phyloP scores from a whole-genome alignment of 2,888 invertebrate genomes.

The Brachynemurus nebulosus region DNA sequence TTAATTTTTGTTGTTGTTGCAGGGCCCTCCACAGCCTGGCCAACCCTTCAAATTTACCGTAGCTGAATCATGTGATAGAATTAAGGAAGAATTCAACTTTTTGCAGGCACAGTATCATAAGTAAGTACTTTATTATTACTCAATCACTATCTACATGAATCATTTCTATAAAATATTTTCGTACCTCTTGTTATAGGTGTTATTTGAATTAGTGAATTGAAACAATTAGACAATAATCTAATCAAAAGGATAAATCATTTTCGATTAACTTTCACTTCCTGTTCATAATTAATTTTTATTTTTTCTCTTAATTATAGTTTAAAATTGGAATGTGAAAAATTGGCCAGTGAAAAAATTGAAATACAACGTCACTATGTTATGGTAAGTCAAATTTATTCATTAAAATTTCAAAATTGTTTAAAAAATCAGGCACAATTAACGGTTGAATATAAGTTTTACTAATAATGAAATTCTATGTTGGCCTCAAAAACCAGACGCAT shows the following conservation, averaged over 20 bases:
- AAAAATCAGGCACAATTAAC: too few species aligned
- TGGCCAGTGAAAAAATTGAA: slow-evolving; percentile 95
- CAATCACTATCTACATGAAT: too few species aligned
- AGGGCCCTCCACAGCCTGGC: slow-evolving; percentile 78
- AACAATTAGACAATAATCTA: too few species aligned
- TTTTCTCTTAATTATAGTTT: slow-evolving; percentile 59
- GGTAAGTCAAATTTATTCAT: slow-evolving; percentile 60
- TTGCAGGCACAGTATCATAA: slow-evolving; percentile 92
- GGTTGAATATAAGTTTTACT: too few species aligned
- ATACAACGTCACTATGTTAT: slow-evolving; percentile 99
- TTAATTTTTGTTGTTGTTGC: slow-evolving; percentile 26
- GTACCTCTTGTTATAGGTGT: too few species aligned
- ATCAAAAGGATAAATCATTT: too few species aligned
- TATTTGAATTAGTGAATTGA: too few species aligned
- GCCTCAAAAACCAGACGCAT: too few species aligned
- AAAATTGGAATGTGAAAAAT: slow-evolving; percentile 94
- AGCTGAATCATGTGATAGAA: slow-evolving; percentile 84
- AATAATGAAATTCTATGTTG: too few species aligned
- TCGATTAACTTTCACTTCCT: too few species aligned
- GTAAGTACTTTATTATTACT: slow-evolving; percentile 44
- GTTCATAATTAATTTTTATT: not conserved
- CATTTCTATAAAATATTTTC: too few species aligned
- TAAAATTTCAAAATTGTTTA: not conserved
- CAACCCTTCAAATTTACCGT: slow-evolving; percentile 92
- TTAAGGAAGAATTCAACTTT: slow-evolving; percentile 92